Evolutionary conservation across 1,140 invertebrate genomes (phyloP).

Genomic region (Drosophila subpulchrella): DNA sequence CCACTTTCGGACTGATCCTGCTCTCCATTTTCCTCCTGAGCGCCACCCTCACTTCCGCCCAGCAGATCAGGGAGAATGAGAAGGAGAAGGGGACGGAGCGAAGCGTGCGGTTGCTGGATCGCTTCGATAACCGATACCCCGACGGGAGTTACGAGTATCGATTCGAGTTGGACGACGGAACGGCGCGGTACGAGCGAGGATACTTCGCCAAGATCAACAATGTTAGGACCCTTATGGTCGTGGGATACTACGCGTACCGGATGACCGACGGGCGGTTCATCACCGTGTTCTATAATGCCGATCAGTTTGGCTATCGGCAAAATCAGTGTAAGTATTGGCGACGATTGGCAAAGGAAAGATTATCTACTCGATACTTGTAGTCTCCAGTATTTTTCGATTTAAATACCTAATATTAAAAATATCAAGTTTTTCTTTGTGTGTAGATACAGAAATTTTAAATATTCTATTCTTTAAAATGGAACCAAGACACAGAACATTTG

Average conservation of each 20-base stretch:
- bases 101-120: conserved; percentile 56
- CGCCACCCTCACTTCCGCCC: conserved; percentile 5
- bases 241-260: conserved; percentile 79
- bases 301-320: conserved; percentile 79
- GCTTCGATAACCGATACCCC: conserved; percentile 78
- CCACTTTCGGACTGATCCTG: conserved; percentile 18
- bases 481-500: too few species aligned
- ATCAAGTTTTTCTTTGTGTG: too few species aligned
- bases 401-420: too few species aligned
- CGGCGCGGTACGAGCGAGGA: conserved; percentile 76
- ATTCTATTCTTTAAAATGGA: too few species aligned
- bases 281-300: conserved; percentile 82
- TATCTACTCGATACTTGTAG: too few species aligned
- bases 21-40: conserved; percentile 9
- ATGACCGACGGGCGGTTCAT: conserved; percentile 71
- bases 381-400: too few species aligned
- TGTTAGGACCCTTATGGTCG: conserved; percentile 74
- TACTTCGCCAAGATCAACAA: conserved; percentile 70
- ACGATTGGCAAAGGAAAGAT: too few species aligned
- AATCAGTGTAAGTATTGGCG: conserved; percentile 79
- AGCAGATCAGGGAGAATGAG: conserved; percentile 5
- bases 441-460: too few species aligned
- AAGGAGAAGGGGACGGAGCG: background rate
- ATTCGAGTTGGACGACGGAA: conserved; percentile 74
- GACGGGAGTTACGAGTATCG: conserved; percentile 81